These are phyloP conservation scores for Spinus olivaceus DNA, from an alignment of 2,797 vertebrate species.

Conservation along the genomic window DNA sequence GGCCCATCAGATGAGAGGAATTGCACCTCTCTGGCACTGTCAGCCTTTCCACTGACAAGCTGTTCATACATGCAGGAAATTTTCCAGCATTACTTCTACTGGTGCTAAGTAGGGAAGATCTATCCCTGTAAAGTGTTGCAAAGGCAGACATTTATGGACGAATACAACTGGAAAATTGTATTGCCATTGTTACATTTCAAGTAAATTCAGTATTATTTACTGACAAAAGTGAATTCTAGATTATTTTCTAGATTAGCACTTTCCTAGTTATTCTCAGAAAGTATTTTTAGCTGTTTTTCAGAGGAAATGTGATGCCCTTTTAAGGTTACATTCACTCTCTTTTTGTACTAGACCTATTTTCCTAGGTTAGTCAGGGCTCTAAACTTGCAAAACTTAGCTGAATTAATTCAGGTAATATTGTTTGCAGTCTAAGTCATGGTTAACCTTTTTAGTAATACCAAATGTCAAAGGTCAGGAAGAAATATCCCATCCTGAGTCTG, in stretches of 20 bases:
- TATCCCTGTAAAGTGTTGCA: neutral
- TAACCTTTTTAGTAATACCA: neutral
- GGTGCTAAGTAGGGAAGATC: neutral
- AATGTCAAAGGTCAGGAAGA: neutral
- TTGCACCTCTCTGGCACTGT: neutral
- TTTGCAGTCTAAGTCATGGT: neutral
- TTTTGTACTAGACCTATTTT: neutral
- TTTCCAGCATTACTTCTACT: neutral
- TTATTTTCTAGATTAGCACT: neutral
- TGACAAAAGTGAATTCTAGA: neutral
- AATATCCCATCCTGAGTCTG: neutral
- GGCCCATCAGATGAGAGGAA: neutral
- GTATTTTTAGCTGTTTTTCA: neutral
- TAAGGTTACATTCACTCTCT: neutral
- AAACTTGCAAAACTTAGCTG: neutral
- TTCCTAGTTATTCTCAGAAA: neutral
- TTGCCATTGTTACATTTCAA: neutral
- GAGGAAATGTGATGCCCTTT: neutral
- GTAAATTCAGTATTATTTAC: neutral
- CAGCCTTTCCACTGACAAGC: neutral
- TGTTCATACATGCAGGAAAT: neutral
- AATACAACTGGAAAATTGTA: neutral
- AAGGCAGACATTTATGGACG: neutral
- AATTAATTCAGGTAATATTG: neutral
- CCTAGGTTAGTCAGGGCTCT: neutral